These are phyloP conservation scores for Notodonta dromedarius DNA, from an alignment of 2,888 invertebrate genomes.

Conservation along the genomic window DNA sequence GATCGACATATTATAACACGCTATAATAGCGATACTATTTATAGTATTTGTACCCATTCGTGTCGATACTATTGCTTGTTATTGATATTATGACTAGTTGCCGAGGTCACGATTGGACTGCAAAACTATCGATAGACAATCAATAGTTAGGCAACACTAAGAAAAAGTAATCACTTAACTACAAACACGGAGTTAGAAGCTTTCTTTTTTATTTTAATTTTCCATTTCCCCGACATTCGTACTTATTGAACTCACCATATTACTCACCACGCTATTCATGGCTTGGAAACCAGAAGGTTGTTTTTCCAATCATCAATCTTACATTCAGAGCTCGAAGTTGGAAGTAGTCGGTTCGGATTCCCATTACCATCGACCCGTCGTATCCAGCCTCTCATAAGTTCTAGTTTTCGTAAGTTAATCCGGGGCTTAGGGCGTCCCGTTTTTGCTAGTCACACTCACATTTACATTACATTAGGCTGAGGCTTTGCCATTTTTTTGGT, in stretches of 20 bases:
- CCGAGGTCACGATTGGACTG: no score
- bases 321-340: conserved; percentile 1
- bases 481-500: neutral
- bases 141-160: no score
- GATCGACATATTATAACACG: no score
- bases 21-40: no score
- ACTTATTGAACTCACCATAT: neutral
- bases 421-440: neutral
- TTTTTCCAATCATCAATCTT: conserved; percentile 6
- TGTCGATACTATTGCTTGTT: no score
- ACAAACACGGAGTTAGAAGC: no score
- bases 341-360: neutral
- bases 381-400: conserved; percentile 2
- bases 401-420: conserved; percentile 6
- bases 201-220: no score
- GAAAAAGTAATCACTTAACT: no score
- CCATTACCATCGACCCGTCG: conserved; percentile 6
- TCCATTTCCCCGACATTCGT: no score
- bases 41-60: no score
- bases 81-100: no score
- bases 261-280: neutral
- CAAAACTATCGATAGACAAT: no score
- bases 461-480: neutral
- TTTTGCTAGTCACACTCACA: neutral
- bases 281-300: neutral